Percentiles rank a stretch among this genome's conserved stretches.
Evolutionary conservation across 1,140 invertebrate genomes (phyloP).

Genomic region (Papilio polytes): DNA sequence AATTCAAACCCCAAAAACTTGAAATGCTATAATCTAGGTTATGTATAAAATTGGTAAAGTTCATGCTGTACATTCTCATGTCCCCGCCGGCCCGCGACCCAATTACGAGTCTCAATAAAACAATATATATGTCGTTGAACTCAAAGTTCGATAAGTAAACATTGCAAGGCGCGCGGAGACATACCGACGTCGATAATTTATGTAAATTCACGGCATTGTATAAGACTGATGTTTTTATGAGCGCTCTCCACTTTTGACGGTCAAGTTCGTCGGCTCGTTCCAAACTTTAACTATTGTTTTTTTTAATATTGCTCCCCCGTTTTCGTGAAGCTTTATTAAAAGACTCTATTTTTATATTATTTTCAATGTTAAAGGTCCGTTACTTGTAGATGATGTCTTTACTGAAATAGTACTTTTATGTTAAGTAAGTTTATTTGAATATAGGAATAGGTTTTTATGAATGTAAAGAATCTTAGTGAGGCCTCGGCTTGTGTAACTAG

Average conservation of each 20-base stretch:
- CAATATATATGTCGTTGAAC: slow-evolving; percentile 78
- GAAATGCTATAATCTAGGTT: no score
- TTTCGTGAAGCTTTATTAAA: neutral
- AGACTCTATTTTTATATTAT: neutral
- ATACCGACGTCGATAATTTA: slow-evolving; percentile 79
- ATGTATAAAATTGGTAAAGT: slow-evolving; percentile 47
- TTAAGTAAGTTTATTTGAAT: neutral
- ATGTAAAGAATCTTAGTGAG: no score
- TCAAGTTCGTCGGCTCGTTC: slow-evolving; percentile 74
- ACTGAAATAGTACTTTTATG: neutral
- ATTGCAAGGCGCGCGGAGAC: slow-evolving; percentile 72
- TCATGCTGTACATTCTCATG: slow-evolving; percentile 53
- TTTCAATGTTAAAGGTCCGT: neutral
- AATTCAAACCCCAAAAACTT: no score
- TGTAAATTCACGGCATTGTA: slow-evolving; percentile 81
- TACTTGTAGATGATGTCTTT: neutral
- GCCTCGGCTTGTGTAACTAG: no score
- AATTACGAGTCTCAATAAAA: slow-evolving; percentile 78
- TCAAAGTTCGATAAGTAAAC: slow-evolving; percentile 71
- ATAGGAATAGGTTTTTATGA: neutral
- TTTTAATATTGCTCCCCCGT: slow-evolving; percentile 5
- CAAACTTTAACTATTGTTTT: slow-evolving; percentile 74
- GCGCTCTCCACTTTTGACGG: slow-evolving; percentile 74
- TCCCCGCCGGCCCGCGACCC: slow-evolving; percentile 66
- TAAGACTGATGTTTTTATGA: slow-evolving; percentile 78